Conservation (phyloP, 2,113 vertebrate species). For the Gorsachius goisagi region DNA sequence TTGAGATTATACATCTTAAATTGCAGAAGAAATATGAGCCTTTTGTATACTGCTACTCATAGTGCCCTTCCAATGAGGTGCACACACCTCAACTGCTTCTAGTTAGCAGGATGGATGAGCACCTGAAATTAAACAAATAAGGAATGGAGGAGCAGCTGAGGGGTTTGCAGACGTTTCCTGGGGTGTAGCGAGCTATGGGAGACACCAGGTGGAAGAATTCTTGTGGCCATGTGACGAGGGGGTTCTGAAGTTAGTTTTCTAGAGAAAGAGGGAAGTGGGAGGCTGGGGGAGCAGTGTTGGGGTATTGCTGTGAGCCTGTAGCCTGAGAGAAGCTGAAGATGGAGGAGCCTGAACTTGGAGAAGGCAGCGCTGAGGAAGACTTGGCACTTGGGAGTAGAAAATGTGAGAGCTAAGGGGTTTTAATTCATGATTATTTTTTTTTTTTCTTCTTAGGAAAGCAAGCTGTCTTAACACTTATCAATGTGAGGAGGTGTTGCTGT, state of each 20-base stretch:
- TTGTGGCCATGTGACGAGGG: neutral
- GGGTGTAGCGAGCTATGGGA: neutral
- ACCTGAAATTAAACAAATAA: neutral
- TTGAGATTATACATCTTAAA: neutral
- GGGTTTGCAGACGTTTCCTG: neutral
- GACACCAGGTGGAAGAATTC: neutral
- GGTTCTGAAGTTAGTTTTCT: neutral
- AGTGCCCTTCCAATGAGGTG: neutral
- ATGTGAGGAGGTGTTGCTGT: neutral
- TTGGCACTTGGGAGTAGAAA: neutral
- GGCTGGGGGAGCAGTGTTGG: accelerated
- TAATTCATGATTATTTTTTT: neutral
- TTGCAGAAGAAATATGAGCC: neutral
- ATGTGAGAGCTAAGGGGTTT: neutral
- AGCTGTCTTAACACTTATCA: neutral
- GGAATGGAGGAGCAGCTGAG: neutral
- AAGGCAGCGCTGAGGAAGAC: neutral
- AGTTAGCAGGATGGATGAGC: neutral
- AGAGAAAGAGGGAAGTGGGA: accelerated
- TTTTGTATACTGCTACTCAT: neutral
- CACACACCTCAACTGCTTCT: neutral
- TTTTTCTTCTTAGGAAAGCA: neutral
- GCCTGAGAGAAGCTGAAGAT: neutral
- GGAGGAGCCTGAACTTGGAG: neutral
- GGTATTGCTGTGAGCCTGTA: neutral